These are phyloP conservation scores for Glyptemys insculpta DNA, from an alignment of 2,797 vertebrate genomes.

Conservation along the genomic window DNA sequence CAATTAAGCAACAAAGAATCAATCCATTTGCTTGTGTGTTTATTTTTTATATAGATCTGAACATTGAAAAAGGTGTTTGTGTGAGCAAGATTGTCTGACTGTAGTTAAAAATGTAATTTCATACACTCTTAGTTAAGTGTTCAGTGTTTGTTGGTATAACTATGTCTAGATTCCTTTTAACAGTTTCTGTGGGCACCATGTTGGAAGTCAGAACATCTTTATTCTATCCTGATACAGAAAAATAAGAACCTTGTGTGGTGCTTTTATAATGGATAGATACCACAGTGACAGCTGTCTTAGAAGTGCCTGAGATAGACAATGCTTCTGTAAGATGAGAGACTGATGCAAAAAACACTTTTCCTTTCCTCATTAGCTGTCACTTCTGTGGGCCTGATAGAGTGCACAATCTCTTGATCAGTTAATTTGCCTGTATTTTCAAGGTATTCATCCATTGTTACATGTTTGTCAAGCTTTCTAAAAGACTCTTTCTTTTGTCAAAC, in stretches of 20 bases:
- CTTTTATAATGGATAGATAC: neutral
- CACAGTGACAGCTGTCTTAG: neutral
- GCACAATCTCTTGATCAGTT: conserved; percentile 23
- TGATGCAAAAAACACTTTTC: neutral
- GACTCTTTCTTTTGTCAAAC: conserved; percentile 14
- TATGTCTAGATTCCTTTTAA: neutral
- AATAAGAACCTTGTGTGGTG: neutral
- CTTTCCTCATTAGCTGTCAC: conserved; percentile 16
- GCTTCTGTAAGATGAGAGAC: neutral
- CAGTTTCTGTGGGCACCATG: accelerated
- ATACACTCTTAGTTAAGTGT: neutral
- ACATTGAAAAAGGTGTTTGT: neutral
- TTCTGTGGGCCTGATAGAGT: conserved; percentile 14
- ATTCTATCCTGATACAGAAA: neutral
- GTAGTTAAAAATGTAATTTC: neutral
- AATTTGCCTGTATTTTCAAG: conserved; percentile 46
- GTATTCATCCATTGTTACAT: conserved; percentile 5
- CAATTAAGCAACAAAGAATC: neutral
- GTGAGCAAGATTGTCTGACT: neutral
- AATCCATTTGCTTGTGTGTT: neutral
- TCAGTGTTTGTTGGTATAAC: neutral
- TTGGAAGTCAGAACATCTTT: neutral
- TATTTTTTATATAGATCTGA: neutral
- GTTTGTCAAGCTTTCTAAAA: conserved; percentile 41
- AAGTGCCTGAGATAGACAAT: neutral